A percentile compares a stretch with the other conserved stretches of the same genome.
These are phyloP conservation scores for Nanorana parkeri DNA, from an alignment of 2,113 vertebrate species.

Conservation along the genomic window DNA sequence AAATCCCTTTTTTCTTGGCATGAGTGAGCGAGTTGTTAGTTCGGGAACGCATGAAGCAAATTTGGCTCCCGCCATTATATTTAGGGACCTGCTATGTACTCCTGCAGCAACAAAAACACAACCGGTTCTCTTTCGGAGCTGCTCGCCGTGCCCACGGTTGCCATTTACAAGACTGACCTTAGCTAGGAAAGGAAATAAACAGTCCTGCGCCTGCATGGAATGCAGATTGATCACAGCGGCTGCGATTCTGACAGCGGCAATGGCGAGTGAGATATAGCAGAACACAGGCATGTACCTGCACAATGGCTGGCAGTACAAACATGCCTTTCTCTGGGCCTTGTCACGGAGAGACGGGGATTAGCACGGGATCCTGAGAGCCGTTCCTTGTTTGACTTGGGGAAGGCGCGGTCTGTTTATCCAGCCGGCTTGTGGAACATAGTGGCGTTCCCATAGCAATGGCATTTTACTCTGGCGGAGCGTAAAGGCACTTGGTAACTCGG, in stretches of 20 bases:
- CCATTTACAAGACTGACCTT: too few species aligned
- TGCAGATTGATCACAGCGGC: not conserved
- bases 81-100: too few species aligned
- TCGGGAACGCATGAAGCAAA: too few species aligned
- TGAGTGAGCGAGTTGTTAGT: too few species aligned
- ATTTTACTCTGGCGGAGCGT: constrained; percentile 25
- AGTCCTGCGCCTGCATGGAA: not conserved
- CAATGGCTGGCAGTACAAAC: not conserved
- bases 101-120: too few species aligned
- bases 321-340: not conserved
- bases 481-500: not conserved
- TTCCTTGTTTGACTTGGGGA: constrained; percentile 21
- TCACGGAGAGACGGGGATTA: not conserved
- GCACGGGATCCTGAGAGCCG: not conserved
- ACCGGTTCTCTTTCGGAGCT: too few species aligned
- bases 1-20: too few species aligned
- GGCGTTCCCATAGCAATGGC: constrained; percentile 31
- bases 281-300: constrained; percentile 31
- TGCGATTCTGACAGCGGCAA: not conserved
- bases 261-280: not conserved
- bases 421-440: not conserved
- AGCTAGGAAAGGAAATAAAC: not conserved
- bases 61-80: too few species aligned
- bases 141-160: too few species aligned
- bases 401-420: constrained; percentile 51